Evolutionary conservation across 1,140 invertebrate genomes (phyloP).

Genomic region (Listronotus oregonensis): DNA sequence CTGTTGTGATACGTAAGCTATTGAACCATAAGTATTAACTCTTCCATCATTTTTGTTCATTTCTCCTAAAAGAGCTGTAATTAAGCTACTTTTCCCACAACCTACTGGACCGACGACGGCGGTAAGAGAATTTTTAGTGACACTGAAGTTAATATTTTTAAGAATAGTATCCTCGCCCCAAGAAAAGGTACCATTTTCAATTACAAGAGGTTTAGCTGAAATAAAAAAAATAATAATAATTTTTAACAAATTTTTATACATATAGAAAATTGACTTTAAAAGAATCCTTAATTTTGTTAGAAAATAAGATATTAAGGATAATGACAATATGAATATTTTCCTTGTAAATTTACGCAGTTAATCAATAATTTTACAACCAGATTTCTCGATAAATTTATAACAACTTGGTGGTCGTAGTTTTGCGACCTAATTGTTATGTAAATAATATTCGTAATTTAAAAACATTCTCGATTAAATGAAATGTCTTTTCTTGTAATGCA

Average conservation of each 20-base stretch:
- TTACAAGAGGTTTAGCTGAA: slow-evolving; percentile 41
- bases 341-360: too few species aligned
- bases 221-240: too few species aligned
- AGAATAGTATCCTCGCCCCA: slow-evolving; percentile 73
- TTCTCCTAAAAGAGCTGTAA: slow-evolving; percentile 85
- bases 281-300: neutral
- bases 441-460: too few species aligned
- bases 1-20: slow-evolving; percentile 90
- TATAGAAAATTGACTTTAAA: neutral
- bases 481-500: too few species aligned
- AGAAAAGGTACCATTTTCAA: slow-evolving; percentile 67
- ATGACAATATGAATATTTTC: neutral
- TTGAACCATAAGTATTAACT: slow-evolving; percentile 63
- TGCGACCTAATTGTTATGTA: too few species aligned
- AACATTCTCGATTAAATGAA: too few species aligned
- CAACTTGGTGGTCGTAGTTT: too few species aligned
- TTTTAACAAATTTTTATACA: too few species aligned
- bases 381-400: too few species aligned
- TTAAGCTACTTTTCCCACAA: slow-evolving; percentile 86
- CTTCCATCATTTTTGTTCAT: slow-evolving; percentile 80
- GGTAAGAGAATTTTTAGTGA: slow-evolving; percentile 70
- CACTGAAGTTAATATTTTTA: slow-evolving; percentile 73
- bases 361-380: too few species aligned
- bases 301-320: slow-evolving; percentile 14
- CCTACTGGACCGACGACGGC: slow-evolving; percentile 88